Evolutionary conservation across 2,113 vertebrate genomes (phyloP), one percentile per base, ranked within the genome.

Genomic region (Thomomys bottae): DNA sequence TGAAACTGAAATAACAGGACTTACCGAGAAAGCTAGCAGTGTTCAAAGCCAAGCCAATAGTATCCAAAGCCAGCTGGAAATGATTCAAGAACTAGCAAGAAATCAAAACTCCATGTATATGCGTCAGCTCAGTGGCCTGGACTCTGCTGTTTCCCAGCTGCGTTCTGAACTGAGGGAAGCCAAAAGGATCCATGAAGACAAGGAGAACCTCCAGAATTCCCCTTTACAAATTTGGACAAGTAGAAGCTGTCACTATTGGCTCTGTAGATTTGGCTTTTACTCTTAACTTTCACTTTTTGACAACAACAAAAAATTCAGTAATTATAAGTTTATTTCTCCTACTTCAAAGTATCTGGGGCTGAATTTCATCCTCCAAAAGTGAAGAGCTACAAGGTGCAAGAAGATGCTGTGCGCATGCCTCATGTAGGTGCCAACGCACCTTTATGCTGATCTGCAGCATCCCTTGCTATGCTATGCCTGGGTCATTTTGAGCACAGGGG

Each of bases 1-100:
- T 89, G 96, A 97, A 94, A 97, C 97, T 92, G 97, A 98, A 98
- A 75, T 98, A 98, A 98, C 97, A 90, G 95, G 97, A 96, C 96
- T 98, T 93, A 97, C 95, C 2, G 95, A 87, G 36, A 97, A 98
- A 97, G 92, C 97, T n/a, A 97, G 66, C 67, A 91, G 92, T 42
- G 97, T 97, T 23, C 81, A 59, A 61, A 88, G 95, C 92, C 96
- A 73, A 45, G 90, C 96, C 11, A 75, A 49, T 12, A 95, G 73
- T 45, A 61, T 98, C 70, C 95, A 94, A 67, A 97, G 87, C 80
- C 98, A 97, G 18, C 0, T 98, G 93, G 96, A 98, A 90, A 90
- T 97, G 32, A 79, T 98, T 38, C 97, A 97, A 95, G 97, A 98
- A 38, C 97, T 98, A 96, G 95, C 96, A 93, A 97, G 96, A 91